Evolutionary conservation across 53 echinoderm and acorn worm species (phyloP).

Genomic region (Echinarachnius parma): DNA sequence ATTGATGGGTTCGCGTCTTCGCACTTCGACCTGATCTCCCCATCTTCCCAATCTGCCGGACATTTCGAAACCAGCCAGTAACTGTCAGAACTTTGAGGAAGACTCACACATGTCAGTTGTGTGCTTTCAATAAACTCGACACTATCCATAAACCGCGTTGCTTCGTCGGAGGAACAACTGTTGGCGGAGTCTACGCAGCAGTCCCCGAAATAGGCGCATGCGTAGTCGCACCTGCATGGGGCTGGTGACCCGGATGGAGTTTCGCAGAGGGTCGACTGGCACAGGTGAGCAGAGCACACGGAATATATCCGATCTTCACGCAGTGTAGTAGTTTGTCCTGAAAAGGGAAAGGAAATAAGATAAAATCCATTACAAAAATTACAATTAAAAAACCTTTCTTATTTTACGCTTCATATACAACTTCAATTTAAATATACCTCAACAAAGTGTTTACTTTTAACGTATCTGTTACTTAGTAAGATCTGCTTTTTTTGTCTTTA

Average conservation of each 20-base stretch:
- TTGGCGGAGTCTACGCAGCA: conserved; percentile 18
- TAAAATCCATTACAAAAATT: too few relatives aligned
- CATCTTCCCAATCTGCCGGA: neutral
- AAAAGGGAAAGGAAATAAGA: too few relatives aligned
- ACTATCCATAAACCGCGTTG: neutral
- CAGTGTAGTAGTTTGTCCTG: too few relatives aligned
- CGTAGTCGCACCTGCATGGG: conserved; percentile 29
- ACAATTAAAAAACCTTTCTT: too few relatives aligned
- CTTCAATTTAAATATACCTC: too few relatives aligned
- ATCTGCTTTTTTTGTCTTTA: too few relatives aligned
- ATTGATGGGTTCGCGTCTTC: conserved; percentile 1
- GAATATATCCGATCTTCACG: too few relatives aligned
- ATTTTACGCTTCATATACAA: too few relatives aligned
- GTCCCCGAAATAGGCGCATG: conserved; percentile 24
- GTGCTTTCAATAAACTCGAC: neutral
- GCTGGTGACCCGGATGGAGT: conserved; percentile 8
- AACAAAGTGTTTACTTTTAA: too few relatives aligned
- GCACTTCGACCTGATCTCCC: neutral
- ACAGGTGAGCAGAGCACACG: too few relatives aligned
- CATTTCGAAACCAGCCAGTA: conserved; percentile 31
- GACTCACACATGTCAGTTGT: conserved; percentile 20
- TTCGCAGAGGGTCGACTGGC: conserved; percentile 20
- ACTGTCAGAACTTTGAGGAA: neutral
- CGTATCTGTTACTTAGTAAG: too few relatives aligned
- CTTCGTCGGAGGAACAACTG: neutral